Evolutionary conservation across 1,140 invertebrate genomes (phyloP), one percentile per base, ranked within the genome.

Genomic region (Nylanderia fulva): DNA sequence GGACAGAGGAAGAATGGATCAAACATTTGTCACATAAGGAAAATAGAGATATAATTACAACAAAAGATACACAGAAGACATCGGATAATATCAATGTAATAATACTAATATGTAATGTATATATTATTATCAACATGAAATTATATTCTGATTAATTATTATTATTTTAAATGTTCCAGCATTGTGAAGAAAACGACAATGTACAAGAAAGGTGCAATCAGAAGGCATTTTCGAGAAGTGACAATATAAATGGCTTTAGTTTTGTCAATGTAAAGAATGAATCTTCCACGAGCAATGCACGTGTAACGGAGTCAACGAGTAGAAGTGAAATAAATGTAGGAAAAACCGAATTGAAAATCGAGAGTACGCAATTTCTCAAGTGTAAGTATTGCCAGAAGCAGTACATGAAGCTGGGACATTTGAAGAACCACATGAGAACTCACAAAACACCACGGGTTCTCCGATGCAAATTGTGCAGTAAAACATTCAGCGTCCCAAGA

Each of bases 371-470:
- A 64, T 54, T 83, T n/a, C 85, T 91, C 9, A 91, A 84, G 24
- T 93, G 92, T 63, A 89, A 88, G 54, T 86, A 92, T 13, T 92
- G 92, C 29, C 83, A 91, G 18, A 93, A 92, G 54, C 85, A 86
- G 42, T 92, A 91, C 11, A 87, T 86, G 69, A 93, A 90, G 63
- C 71, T 85, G 1, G 90, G 90, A 0, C 88, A 92, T 75, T 86
- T 92, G 36, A 91, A 89, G 15, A 93, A 92, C 29, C 92, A 93
- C 21, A 74, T 91, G 68, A 91, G 82, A 71, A 85, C 61, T 4
- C 92, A 93, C 21, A 52, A 48, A 5, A 77, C 69, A 8, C 77
- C 74, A 8, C 74, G 68, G 9, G 68, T 54, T n/a, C 87, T 87
- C 0, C 86, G 89, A 21, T 93, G 92, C 71, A 86, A 84, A 27